Percentiles rank a stretch among this genome's conserved stretches.
Conservation (phyloP, 1,140 invertebrate genomes). For the Tachypleus tridentatus region DNA sequence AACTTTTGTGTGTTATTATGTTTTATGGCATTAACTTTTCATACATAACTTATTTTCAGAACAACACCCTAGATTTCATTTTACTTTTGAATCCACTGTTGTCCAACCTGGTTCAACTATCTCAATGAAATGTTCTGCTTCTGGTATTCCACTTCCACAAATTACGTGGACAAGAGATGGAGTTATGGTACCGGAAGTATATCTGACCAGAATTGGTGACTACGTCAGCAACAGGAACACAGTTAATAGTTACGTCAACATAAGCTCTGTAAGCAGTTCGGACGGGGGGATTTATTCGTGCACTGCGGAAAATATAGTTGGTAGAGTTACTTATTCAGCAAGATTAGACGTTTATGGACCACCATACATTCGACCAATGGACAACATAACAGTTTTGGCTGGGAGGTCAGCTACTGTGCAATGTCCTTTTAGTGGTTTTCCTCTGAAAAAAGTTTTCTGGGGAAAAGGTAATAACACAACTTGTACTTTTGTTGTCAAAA, state of each 20-base stretch:
- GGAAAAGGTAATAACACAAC: constrained; percentile 10
- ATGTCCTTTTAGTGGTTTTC: constrained; percentile 22
- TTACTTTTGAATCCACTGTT: constrained; percentile 72
- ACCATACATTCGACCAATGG: constrained; percentile 35
- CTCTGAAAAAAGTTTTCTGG: constrained; percentile 17
- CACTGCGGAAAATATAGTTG: constrained; percentile 32
- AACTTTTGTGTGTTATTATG: too few species aligned
- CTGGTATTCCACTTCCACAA: constrained; percentile 86
- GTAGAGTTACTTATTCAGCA: constrained; percentile 31
- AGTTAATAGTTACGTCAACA: constrained; percentile 75
- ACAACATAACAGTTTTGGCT: constrained; percentile 18
- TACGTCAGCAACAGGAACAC: constrained; percentile 38
- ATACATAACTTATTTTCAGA: constrained; percentile 20
- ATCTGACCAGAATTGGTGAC: constrained; percentile 21
- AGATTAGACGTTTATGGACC: constrained; percentile 30
- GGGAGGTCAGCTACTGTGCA: constrained; percentile 16
- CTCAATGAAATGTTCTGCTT: constrained; percentile 64
- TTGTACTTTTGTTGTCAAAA: too few species aligned
- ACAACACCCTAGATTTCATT: constrained; percentile 56
- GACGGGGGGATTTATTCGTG: constrained; percentile 36
- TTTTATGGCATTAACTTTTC: too few species aligned
- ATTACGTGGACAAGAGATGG: constrained; percentile 85
- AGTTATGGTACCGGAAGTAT: constrained; percentile 14
- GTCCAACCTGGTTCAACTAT: constrained; percentile 71
- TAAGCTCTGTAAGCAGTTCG: constrained; percentile 65